Base-by-base conservation (phyloP, 2,888 invertebrate genomes). In the Diploptera punctata region DNA sequence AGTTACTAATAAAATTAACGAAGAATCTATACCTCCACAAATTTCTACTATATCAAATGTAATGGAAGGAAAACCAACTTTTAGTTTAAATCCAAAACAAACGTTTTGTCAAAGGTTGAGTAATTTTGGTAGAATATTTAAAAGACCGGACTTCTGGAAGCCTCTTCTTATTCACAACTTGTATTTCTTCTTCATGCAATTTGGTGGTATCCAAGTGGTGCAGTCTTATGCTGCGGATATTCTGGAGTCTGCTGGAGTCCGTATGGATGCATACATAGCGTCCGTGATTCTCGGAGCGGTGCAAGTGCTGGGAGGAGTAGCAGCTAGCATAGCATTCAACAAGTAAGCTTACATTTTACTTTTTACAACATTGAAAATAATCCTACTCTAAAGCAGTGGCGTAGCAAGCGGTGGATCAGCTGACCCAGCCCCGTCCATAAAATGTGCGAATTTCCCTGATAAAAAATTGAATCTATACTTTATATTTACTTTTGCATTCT, bases 151-250 rank as follows among this genome's bases (percentile, higher is more conserved):
- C 7, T 18, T 29, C 7, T 65, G 65, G 65, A 65, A 65, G 65
- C 65, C 65, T 26, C 65, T 65, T 13, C 26, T 65, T 16, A 65
- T 65, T 3, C 65, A 65, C 26, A 65, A 65, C 10, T 18, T 65
- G 1, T 65, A 44, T 18, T 65, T 65, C 44, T 18, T 65, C 47
- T 24, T 65, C 47, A 65, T 65, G 65, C 65, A 65, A 26, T 65
- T 65, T n/a, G 65, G 44, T 16, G 65, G 88, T 0, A 82, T 85
- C 3, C 88, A 87, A 75, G 85, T 86, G 0, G 81, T 88, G 2
- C 83, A 88, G 9, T 87, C 86, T 74, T 88, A 88, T 77, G 87
- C 87, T 16, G 84, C 87, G 0, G 82, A 85, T 73, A 84, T 88
- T 0, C 84, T 84, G 4, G 76, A 79, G 33, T 82, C 83, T 47